Percentiles rank a stretch among this genome's conserved stretches.
These are phyloP conservation scores for Verasper variegatus DNA, from an alignment of 2,113 vertebrate genomes.

Conservation along the genomic window DNA sequence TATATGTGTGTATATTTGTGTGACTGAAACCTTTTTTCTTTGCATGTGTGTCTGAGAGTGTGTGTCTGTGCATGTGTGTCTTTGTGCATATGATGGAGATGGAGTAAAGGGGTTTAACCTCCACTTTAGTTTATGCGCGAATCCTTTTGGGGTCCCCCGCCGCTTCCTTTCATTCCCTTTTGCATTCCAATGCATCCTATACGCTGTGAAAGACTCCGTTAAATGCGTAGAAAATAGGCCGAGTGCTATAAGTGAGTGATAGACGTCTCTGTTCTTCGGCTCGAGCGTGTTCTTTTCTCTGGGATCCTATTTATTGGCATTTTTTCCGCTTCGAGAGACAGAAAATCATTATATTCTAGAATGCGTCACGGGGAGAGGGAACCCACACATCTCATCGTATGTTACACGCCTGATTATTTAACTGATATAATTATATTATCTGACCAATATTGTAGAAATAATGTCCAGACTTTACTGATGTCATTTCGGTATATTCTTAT, in stretches of 20 bases:
- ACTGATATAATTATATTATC: not conserved
- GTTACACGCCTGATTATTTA: not conserved
- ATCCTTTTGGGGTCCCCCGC: constrained; percentile 76
- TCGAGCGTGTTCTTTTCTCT: constrained; percentile 56
- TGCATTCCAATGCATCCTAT: constrained; percentile 81
- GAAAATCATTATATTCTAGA: constrained; percentile 39
- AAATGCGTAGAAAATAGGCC: constrained; percentile 73
- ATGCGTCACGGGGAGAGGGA: not conserved
- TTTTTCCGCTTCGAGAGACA: constrained; percentile 48
- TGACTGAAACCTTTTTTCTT: constrained; percentile 1
- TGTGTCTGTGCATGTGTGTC: constrained; percentile 35
- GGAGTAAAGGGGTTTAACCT: constrained; percentile 61
- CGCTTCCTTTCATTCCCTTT: constrained; percentile 76
- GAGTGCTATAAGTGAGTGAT: constrained; percentile 68
- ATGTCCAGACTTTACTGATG: not conserved
- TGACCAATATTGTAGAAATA: not conserved
- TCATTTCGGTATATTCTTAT: not conserved
- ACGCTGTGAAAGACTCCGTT: constrained; percentile 64
- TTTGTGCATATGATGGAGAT: constrained; percentile 59
- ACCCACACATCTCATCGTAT: not conserved
- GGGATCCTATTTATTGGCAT: constrained; percentile 60
- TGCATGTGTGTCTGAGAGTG: constrained; percentile 25
- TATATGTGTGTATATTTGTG: constrained; percentile 51
- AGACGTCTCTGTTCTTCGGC: constrained; percentile 72
- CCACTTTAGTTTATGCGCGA: constrained; percentile 77